Base-by-base conservation (phyloP, 2,888 invertebrate genomes). In the Trichopoda pennipes region DNA sequence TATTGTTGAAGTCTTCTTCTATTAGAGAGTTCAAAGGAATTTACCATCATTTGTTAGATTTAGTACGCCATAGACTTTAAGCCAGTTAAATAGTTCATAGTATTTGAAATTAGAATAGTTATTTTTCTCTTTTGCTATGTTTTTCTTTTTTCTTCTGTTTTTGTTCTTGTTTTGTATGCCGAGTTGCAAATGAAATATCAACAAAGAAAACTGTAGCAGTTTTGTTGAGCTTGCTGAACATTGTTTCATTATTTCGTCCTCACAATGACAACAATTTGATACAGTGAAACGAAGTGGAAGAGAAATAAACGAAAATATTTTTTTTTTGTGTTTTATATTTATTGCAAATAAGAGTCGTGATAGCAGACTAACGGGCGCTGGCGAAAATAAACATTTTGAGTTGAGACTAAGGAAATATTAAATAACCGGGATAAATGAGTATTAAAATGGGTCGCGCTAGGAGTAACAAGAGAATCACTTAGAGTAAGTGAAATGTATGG, bases 331-430 rank as follows among this genome's bases (percentile, higher is more conserved):
- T 21, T 61, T 55, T 55, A 42, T 47, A 28, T 51, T 63, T 69
- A 51, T 38, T 66, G 55, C 49, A 44, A 38, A 72, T 42, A 58
- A 55, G 12, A 61, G 56, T 32, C 32, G 14, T n/a, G 10, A 14
- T 60, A 69, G 53, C 42, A 79, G 82, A 82, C 82, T 68, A 56
- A 72, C 60, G 82, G 79, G 82, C 78, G 82, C 82, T 82, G 79
- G 69, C 63, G 64, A 60, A 55, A 69, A 77, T 44, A 63, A 68
- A 77, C 61, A 77, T 32, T 64, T 17, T 38, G 38, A 49, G 17
- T 16, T 32, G 42, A n/a, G 35, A 16, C n/a, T 1, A 17, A 6
- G 23, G 47, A 38, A 42, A 42, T 49, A 14, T 55, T 12, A 66
- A 63, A 53, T 6, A 58, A 23, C 35, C 44, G 61, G 38, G 9